Base-by-base conservation (phyloP, 2,888 invertebrate species). In the Caenorhabditis macrosperma region DNA sequence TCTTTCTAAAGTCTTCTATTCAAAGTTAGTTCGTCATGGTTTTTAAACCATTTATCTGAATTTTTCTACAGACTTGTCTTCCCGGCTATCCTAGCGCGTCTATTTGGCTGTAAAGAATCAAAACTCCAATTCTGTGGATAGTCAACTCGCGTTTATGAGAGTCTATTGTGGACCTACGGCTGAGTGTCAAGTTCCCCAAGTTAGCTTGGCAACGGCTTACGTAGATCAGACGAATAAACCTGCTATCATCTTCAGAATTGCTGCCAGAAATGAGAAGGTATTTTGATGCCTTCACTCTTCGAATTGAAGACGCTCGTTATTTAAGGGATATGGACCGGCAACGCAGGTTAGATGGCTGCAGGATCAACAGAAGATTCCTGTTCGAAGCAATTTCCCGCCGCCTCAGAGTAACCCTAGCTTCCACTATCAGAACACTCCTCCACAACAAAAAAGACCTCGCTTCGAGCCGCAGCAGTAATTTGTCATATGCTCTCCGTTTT, bases 261-360 rank as follows among this genome's bases (percentile, higher is more conserved):
- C 98, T 68, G 98, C 98, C 22, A 94, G 96, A 88, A 99, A 99
- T 92, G 96, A 97, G 90, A 97, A 98, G 86, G 89, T n/a, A n/a
- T n/a, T 88, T 28, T 17, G 30, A n/a, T n/a, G n/a, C n/a, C n/a
- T n/a, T n/a, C n/a, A n/a, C n/a, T n/a, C n/a, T n/a, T n/a, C n/a
- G n/a, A n/a, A n/a, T n/a, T n/a, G n/a, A n/a, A n/a, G n/a, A n/a
- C n/a, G n/a, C n/a, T n/a, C n/a, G 1, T 28, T 17, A 17, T 80
- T 87, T 50, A 52, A 89, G 92, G 98, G 98, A 26, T 98, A 98
- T 92, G 98, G 99, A 72, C 98, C 98, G 66, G 98, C 98, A 77
- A 99, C 98, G n/a, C 98, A 99, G 94, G 98, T 99, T 88, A 95
- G 98, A 94, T 99, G 98, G 98, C 93, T 98, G 66, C 97, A 98